Conservation (phyloP, 2,113 vertebrate genomes). For the Girardinichthys multiradiatus region DNA sequence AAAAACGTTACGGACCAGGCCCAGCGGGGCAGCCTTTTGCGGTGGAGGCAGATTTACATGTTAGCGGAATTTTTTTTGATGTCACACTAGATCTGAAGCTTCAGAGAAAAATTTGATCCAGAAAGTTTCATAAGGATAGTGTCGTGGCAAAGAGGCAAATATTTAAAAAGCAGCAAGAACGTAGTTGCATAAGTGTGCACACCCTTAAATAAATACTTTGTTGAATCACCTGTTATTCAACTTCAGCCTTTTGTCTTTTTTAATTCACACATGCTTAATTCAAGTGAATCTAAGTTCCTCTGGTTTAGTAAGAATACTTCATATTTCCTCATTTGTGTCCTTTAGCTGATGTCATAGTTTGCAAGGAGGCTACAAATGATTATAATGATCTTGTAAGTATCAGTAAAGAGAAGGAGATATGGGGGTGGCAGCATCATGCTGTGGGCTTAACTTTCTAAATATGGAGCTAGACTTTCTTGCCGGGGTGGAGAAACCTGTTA, state of each 20-base stretch:
- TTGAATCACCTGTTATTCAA: too few species aligned
- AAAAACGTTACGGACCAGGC: constrained; percentile 40
- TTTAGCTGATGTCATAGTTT: neutral
- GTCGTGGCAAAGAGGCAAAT: neutral
- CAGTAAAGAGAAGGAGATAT: too few species aligned
- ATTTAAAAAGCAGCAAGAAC: neutral
- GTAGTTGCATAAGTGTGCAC: neutral
- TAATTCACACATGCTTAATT: too few species aligned
- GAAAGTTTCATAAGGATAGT: constrained; percentile 35
- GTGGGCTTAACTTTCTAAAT: too few species aligned
- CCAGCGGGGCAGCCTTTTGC: constrained; percentile 16
- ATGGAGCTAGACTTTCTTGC: too few species aligned
- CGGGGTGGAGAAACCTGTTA: too few species aligned
- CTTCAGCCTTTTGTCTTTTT: too few species aligned
- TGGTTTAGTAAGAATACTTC: neutral
- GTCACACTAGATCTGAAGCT: constrained; percentile 23
- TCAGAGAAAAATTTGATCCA: constrained; percentile 36
- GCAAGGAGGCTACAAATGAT: neutral
- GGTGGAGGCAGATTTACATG: constrained; percentile 43
- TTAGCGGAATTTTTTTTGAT: constrained; percentile 49
- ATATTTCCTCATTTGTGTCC: neutral
- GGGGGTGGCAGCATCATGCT: too few species aligned
- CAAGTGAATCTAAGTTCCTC: too few species aligned
- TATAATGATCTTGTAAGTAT: neutral
- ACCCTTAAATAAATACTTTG: neutral